Conservation (phyloP, 2,888 invertebrate species). For the Eilema griseolum region DNA sequence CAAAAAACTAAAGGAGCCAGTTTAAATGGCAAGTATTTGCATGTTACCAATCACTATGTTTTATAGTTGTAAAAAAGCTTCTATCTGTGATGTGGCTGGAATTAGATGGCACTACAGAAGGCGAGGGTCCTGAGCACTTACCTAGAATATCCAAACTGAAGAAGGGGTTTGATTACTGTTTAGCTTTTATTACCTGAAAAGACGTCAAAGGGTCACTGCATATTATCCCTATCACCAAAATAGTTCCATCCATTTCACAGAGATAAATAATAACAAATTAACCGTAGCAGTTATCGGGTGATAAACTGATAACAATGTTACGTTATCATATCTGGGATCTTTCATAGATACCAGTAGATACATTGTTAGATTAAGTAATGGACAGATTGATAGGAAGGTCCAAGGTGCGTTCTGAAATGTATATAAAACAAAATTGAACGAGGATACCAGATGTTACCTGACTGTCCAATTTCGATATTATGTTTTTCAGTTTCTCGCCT, state of each 20-base stretch:
- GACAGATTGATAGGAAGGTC: slow-evolving; percentile 11
- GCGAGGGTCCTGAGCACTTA: too few species aligned
- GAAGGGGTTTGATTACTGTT: background rate
- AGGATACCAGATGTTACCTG: background rate
- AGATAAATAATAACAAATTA: slow-evolving; percentile 15
- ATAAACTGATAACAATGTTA: slow-evolving; percentile 16
- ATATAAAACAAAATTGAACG: background rate
- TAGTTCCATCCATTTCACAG: background rate
- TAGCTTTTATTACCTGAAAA: background rate
- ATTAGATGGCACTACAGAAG: background rate
- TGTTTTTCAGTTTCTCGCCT: background rate
- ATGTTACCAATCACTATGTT: too few species aligned
- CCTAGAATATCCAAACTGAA: too few species aligned
- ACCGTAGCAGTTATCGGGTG: slow-evolving; percentile 3
- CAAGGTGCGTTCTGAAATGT: slow-evolving; percentile 2
- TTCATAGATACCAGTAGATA: slow-evolving; percentile 14
- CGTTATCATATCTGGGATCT: slow-evolving; percentile 11
- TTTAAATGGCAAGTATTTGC: too few species aligned
- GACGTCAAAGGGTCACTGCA: background rate
- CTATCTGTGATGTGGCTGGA: too few species aligned
- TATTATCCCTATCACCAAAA: background rate
- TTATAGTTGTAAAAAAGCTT: too few species aligned
- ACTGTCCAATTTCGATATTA: slow-evolving; percentile 1
- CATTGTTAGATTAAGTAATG: slow-evolving; percentile 14
- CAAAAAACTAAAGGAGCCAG: too few species aligned